These are phyloP conservation scores for Pogona vitticeps DNA, from an alignment of 2,113 vertebrate genomes.

Conservation along the genomic window DNA sequence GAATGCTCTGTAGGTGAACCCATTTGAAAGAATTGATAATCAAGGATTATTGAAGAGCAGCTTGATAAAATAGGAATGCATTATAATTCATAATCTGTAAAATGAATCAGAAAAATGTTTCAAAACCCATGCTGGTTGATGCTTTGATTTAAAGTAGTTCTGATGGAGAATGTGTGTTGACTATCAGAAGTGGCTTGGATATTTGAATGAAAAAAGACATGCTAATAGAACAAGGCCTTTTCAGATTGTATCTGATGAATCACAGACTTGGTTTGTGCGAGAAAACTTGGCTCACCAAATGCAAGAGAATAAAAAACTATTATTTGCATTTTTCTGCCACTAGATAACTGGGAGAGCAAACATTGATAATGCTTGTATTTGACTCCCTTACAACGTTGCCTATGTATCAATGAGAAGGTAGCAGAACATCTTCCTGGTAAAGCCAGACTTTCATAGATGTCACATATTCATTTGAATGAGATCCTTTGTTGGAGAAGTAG, in stretches of 20 bases:
- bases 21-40: background rate
- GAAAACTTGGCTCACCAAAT: background rate
- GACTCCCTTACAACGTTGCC: background rate
- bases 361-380: background rate
- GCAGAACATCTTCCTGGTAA: background rate
- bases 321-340: background rate
- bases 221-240: background rate
- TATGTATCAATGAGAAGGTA: background rate
- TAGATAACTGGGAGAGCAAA: background rate
- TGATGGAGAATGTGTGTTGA: constrained; percentile 3
- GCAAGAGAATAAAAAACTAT: background rate
- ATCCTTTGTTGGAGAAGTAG: background rate
- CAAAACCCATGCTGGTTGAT: background rate
- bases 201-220: constrained; percentile 9
- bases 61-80: background rate
- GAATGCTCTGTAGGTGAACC: background rate
- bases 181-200: background rate
- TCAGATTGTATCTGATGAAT: background rate
- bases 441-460: background rate
- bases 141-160: constrained; percentile 3
- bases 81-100: constrained; percentile 1
- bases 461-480: background rate
- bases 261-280: background rate
- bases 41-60: background rate
- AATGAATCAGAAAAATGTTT: background rate